These are phyloP conservation scores for Myotis brandtii DNA, from an alignment of 2,113 vertebrate species.

Conservation along the genomic window DNA sequence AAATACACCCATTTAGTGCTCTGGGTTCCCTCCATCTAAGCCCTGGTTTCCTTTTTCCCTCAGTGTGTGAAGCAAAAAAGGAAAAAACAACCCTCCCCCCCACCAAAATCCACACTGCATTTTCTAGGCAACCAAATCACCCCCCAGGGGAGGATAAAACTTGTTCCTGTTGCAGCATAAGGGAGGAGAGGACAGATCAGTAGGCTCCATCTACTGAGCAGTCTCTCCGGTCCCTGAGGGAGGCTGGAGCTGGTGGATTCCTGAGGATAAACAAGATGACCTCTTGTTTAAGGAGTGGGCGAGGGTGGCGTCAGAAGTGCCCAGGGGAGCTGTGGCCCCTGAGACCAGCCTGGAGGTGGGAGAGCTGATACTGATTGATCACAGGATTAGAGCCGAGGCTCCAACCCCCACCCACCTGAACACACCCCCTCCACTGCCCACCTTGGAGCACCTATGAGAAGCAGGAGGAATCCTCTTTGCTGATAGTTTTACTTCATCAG, in stretches of 20 bases:
- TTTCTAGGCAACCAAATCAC: neutral
- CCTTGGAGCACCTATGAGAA: rapidly evolving
- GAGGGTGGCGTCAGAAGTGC: neutral
- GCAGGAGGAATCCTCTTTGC: neutral
- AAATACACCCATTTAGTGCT: neutral
- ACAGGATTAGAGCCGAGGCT: neutral
- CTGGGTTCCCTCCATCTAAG: rapidly evolving
- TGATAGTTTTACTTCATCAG: neutral
- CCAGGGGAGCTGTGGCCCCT: neutral
- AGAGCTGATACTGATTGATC: rapidly evolving
- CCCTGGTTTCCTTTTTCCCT: neutral
- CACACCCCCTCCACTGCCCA: neutral
- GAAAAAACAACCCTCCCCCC: no score
- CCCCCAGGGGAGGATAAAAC: no score
- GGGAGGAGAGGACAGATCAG: no score
- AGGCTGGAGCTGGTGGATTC: no score
- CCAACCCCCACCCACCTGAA: no score
- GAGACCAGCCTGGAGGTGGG: neutral
- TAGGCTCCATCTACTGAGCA: no score
- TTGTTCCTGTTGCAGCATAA: neutral
- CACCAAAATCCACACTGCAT: neutral
- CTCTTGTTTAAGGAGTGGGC: neutral
- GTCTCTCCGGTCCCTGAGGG: neutral
- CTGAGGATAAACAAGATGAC: no score
- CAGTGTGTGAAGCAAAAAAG: neutral